Evolutionary conservation across 2,888 invertebrate genomes (phyloP).

Genomic region (Philopedon plagiatum): DNA sequence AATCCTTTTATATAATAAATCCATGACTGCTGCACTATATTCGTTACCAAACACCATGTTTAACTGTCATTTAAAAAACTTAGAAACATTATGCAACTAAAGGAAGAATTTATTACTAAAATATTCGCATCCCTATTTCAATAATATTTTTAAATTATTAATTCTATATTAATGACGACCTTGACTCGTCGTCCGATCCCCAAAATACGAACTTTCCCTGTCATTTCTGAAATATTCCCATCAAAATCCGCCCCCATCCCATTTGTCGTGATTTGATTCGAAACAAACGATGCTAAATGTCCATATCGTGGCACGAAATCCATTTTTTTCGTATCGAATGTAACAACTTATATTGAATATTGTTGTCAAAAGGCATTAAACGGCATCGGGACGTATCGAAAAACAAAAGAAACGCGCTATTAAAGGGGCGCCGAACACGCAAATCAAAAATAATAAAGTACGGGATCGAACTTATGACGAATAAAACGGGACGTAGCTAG

Average conservation of each 20-base stretch:
- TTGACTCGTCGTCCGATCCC: neutral
- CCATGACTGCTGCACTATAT: too few relatives aligned
- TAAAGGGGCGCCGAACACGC: constrained; percentile 48
- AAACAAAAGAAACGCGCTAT: constrained; percentile 50
- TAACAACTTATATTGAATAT: constrained; percentile 53
- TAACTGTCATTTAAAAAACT: too few relatives aligned
- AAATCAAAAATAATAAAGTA: constrained; percentile 51
- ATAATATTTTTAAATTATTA: too few relatives aligned
- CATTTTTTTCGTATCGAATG: constrained; percentile 45
- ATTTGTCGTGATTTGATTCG: constrained; percentile 46
- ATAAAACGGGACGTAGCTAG: constrained; percentile 24
- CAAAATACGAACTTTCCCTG: neutral
- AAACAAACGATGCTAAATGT: constrained; percentile 46
- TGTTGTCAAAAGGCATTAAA: constrained; percentile 51
- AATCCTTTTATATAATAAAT: too few relatives aligned
- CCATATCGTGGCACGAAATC: constrained; percentile 48
- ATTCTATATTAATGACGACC: too few relatives aligned
- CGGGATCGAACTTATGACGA: constrained; percentile 18
- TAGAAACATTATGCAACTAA: too few relatives aligned
- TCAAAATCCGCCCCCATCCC: constrained; percentile 29
- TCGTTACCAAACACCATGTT: too few relatives aligned
- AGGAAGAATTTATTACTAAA: too few relatives aligned
- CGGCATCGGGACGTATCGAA: constrained; percentile 51
- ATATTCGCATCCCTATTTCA: too few relatives aligned
- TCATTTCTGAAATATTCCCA: constrained; percentile 34